These are phyloP conservation scores for Ophioninae sp. DNA, from an alignment of 2,888 invertebrate species.

Conservation along the genomic window DNA sequence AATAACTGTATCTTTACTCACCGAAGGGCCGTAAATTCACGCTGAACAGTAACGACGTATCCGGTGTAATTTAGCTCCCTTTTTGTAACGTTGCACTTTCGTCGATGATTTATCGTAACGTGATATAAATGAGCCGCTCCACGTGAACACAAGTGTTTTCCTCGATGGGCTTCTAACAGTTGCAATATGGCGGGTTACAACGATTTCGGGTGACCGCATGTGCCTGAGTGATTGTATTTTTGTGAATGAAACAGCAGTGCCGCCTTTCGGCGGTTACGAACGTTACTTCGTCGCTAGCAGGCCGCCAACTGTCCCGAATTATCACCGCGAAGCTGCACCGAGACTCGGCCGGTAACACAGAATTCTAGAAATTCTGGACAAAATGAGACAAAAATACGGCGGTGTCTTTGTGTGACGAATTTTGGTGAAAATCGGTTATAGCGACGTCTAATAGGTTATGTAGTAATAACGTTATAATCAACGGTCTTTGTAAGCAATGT, in stretches of 20 bases:
- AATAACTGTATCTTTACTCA: conserved; percentile 65
- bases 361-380: neutral
- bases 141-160: conserved; percentile 87
- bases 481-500: too few relatives aligned
- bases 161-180: conserved; percentile 83
- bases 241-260: conserved; percentile 46
- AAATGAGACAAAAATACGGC: neutral
- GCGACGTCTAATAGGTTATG: too few relatives aligned
- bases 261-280: conserved; percentile 32
- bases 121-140: conserved; percentile 79
- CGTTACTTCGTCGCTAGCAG: neutral
- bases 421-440: too few relatives aligned
- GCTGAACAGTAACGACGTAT: conserved; percentile 57
- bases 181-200: conserved; percentile 85
- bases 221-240: conserved; percentile 57
- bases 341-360: neutral
- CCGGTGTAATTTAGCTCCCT: conserved; percentile 53
- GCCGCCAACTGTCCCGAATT: conserved; percentile 16
- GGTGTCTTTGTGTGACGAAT: too few relatives aligned
- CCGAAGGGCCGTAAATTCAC: conserved; percentile 52
- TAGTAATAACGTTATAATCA: too few relatives aligned
- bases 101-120: conserved; percentile 41
- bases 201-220: conserved; percentile 69
- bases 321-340: neutral
- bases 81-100: conserved; percentile 44